Evolutionary conservation across 2,113 vertebrate genomes (phyloP), one percentile per base, ranked within the genome.

Genomic region (Atractosteus spatula): DNA sequence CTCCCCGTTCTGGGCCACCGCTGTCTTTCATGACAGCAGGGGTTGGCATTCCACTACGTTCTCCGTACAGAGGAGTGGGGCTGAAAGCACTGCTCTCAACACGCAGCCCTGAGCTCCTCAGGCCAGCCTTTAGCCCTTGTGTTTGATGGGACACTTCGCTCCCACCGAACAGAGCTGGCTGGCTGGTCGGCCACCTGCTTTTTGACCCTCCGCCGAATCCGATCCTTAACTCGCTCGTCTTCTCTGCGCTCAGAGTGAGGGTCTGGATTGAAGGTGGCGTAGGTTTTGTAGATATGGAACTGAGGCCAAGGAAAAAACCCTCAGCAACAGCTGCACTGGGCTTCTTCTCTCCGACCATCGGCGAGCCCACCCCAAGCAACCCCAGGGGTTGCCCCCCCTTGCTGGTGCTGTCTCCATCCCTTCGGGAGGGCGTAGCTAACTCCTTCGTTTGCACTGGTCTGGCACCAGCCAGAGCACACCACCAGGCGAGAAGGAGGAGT

Each of bases 401-500:
- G 12, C 76, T 77, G 8, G 61, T 71, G 75, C 85, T 84, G 63
- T 68, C 41, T 10, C 55, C 59, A 41, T 75, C 78, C 11, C 65
- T 69, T 3, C 65, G 69, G 7, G 70, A 76, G 56, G 17, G 17
- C 16, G 72, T 45, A 65, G 47, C 42, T 10, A 41, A 44, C 51
- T 76, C 71, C 47, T 59, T 44, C n/a, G 55, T 44, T 1, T 44
- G 77, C 59, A 83, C 72, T 2, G 89, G 83, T 43, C 72, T 83
- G 44, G 85, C 83, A 62, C 43, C 72, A 72, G 80, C 75, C 3
- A 74, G 79, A 17, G 87, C 73, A 64, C 81, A 85, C 57, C 74
- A 73, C 45, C 70, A 83, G 8, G 77, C 81, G 77, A 91, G 72
- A 71, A 91, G 76, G 77, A 87, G 81, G 77, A 65, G 62, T 42